phyloP scores from a whole-genome alignment of 2,113 vertebrate species.

The Protomyctophum bolini region DNA sequence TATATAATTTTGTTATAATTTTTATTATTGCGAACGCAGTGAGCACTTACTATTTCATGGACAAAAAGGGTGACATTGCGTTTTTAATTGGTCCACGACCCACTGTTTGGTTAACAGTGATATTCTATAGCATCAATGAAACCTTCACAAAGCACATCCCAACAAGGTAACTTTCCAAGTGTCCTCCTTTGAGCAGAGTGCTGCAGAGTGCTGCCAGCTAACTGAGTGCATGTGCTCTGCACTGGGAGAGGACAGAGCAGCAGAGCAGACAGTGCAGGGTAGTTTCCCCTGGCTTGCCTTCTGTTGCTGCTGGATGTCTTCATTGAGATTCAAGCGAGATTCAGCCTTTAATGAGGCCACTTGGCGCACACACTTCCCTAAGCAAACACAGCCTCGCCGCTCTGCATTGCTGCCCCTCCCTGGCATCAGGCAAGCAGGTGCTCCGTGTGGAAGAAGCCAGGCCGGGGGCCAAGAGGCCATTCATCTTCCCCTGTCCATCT shows the following conservation, averaged over 20 bases:
- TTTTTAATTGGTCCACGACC: no score
- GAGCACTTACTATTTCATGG: no score
- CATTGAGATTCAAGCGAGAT: constrained; percentile 60
- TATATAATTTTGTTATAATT: no score
- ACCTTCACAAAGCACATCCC: no score
- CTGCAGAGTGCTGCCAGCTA: neutral
- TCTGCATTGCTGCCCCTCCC: constrained; percentile 37
- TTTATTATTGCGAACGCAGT: no score
- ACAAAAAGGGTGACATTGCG: no score
- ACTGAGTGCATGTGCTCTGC: neutral
- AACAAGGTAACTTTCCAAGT: no score
- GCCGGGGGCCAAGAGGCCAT: constrained; percentile 43
- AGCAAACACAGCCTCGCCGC: constrained; percentile 61
- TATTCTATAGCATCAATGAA: no score
- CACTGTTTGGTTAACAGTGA: no score
- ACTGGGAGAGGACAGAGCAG: neutral
- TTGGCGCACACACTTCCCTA: constrained; percentile 42
- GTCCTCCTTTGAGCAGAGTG: neutral
- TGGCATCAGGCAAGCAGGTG: constrained; percentile 55
- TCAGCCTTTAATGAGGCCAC: constrained; percentile 54
- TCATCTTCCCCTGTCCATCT: constrained; percentile 21
- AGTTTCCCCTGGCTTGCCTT: constrained; percentile 13
- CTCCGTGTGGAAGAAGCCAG: constrained; percentile 55
- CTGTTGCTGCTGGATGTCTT: constrained; percentile 40
- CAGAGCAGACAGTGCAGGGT: neutral